These are phyloP conservation scores for Ennomos quercinarius DNA, from an alignment of 2,888 invertebrate species.

Conservation along the genomic window DNA sequence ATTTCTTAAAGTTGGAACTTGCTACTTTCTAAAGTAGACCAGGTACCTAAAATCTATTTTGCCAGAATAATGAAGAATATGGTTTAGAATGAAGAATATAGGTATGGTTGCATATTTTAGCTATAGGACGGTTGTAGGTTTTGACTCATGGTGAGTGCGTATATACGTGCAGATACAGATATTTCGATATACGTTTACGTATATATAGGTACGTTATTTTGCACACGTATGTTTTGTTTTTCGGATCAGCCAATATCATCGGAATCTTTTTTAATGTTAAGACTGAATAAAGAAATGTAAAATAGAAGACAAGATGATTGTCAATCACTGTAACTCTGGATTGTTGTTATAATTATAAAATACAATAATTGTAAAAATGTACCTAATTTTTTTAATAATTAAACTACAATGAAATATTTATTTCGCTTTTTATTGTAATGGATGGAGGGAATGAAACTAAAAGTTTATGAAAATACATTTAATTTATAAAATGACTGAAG, in stretches of 20 bases:
- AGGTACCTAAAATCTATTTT: no score
- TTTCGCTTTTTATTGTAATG: slow-evolving; percentile 39
- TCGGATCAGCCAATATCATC: slow-evolving; percentile 10
- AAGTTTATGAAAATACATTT: slow-evolving; percentile 65
- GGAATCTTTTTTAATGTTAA: slow-evolving; percentile 53
- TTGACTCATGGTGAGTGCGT: no score
- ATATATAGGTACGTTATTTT: background rate
- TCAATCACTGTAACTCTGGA: slow-evolving; percentile 71
- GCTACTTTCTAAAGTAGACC: no score
- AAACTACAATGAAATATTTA: slow-evolving; percentile 70
- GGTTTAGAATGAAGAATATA: no score
- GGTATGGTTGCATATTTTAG: no score
- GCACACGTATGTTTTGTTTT: background rate
- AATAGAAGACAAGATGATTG: slow-evolving; percentile 47
- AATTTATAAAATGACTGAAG: slow-evolving; percentile 74
- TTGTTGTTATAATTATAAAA: slow-evolving; percentile 68
- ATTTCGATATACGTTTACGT: no score
- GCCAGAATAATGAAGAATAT: no score
- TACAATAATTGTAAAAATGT: slow-evolving; percentile 75
- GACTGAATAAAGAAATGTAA: slow-evolving; percentile 49
- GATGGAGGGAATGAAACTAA: slow-evolving; percentile 26
- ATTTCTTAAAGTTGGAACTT: no score
- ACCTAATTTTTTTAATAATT: slow-evolving; percentile 74
- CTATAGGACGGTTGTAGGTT: no score
- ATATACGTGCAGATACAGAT: no score